A percentile compares a stretch with the other conserved stretches of the same genome.
These are phyloP conservation scores for Brachionus plicatilis DNA, from an alignment of 1,140 invertebrate species.

Conservation along the genomic window DNA sequence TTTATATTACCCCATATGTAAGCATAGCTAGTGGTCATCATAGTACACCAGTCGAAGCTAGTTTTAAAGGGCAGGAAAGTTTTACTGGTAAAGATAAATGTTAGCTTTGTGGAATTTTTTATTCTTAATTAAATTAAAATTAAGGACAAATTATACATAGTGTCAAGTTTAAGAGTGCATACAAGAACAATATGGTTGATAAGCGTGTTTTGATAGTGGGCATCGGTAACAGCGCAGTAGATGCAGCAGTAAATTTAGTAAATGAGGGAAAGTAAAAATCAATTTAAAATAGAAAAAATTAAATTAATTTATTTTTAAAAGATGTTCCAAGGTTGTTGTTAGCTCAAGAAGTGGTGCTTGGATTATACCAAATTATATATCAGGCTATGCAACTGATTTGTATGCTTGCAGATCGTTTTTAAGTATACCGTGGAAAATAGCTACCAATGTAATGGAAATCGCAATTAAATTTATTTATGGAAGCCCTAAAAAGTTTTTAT, in stretches of 20 bases:
- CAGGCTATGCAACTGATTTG: slow-evolving; percentile 48
- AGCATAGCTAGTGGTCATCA: slow-evolving; percentile 52
- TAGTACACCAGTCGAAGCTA: slow-evolving; percentile 46
- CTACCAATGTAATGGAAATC: slow-evolving; percentile 45
- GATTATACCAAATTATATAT: slow-evolving; percentile 51
- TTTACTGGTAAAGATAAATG: slow-evolving; percentile 45
- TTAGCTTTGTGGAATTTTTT: background rate
- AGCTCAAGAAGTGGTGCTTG: slow-evolving; percentile 51
- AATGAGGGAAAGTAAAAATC: slow-evolving; percentile 47
- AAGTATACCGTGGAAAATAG: slow-evolving; percentile 45
- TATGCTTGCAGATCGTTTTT: slow-evolving; percentile 49
- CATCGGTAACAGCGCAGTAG: slow-evolving; percentile 53
- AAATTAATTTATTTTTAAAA: slow-evolving; percentile 38
- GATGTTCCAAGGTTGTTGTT: slow-evolving; percentile 48
- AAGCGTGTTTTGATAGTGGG: slow-evolving; percentile 50
- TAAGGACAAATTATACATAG: slow-evolving; percentile 51
- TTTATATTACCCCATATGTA: slow-evolving; percentile 43
- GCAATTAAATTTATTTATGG: slow-evolving; percentile 47
- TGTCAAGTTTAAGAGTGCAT: slow-evolving; percentile 50
- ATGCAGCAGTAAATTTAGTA: slow-evolving; percentile 49
- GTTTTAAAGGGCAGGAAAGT: slow-evolving; percentile 48
- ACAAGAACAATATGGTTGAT: slow-evolving; percentile 46
- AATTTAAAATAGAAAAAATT: background rate
- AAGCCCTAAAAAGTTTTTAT: slow-evolving; percentile 46
- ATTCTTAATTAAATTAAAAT: slow-evolving; percentile 8